phyloP scores from a whole-genome alignment of 2,797 vertebrate genomes.

The Centroberyx gerrardi region DNA sequence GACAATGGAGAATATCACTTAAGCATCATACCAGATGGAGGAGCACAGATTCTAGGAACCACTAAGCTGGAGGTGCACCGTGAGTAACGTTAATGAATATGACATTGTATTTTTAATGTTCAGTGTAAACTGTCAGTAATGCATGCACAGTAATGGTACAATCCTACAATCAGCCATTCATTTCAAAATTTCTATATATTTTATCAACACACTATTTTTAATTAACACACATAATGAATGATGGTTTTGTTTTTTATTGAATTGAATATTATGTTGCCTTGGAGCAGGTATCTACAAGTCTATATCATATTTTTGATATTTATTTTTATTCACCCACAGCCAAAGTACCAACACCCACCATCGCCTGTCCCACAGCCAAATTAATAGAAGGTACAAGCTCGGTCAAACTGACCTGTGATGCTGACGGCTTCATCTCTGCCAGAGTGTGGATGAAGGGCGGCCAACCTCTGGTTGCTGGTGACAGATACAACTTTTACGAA shows the following conservation, averaged over 20 bases:
- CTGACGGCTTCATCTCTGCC: background rate
- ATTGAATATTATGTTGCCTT: background rate
- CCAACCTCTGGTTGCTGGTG: constrained; percentile 44
- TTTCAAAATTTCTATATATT: too few species aligned
- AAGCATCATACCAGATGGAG: constrained; percentile 17
- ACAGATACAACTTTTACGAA: constrained; percentile 39
- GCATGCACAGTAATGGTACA: background rate
- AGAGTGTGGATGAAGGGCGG: constrained; percentile 65
- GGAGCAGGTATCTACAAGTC: background rate
- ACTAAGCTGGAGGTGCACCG: constrained; percentile 39
- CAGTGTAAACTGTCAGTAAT: too few species aligned
- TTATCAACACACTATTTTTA: too few species aligned
- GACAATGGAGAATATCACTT: constrained; percentile 64
- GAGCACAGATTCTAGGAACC: constrained; percentile 3
- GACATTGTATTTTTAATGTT: too few species aligned
- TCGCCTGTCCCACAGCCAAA: constrained; percentile 44
- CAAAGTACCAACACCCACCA: constrained; percentile 28
- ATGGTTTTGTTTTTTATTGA: background rate
- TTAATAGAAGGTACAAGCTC: constrained; percentile 53
- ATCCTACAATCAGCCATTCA: too few species aligned
- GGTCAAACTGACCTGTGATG: constrained; percentile 59
- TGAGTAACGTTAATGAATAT: constrained; percentile 34
- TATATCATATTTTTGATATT: background rate
- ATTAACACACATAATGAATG: too few species aligned
- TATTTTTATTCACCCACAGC: constrained; percentile 25